phyloP scores from a whole-genome alignment of 2,797 vertebrate genomes.

The Pseudotriccus pelzelni region DNA sequence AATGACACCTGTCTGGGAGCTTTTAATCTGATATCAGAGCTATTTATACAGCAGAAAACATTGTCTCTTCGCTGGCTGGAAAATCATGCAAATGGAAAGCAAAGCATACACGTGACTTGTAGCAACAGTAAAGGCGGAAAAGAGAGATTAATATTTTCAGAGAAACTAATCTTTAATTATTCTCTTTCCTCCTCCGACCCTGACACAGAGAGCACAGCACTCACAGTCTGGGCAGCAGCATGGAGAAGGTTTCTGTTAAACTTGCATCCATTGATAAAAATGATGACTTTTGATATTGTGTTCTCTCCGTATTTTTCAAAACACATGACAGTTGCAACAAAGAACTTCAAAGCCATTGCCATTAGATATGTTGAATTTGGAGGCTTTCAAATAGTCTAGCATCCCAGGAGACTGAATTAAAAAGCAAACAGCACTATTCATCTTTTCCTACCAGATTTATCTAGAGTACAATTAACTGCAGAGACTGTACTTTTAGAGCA shows the following conservation, averaged over 20 bases:
- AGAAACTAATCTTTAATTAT: neutral
- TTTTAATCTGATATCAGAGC: conserved; percentile 31
- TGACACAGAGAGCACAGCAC: neutral
- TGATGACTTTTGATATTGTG: conserved; percentile 5
- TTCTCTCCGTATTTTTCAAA: conserved; percentile 20
- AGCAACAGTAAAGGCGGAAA: neutral
- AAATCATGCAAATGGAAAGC: neutral
- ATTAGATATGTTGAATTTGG: conserved; percentile 49
- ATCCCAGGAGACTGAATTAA: conserved; percentile 54
- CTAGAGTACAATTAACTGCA: conserved; percentile 55
- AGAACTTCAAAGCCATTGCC: conserved; percentile 51
- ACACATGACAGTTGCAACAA: conserved; percentile 18
- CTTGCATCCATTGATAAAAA: conserved; percentile 6
- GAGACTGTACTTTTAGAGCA: conserved; percentile 40
- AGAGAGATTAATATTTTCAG: neutral
- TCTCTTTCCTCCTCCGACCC: neutral
- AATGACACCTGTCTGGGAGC: conserved; percentile 17
- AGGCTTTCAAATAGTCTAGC: conserved; percentile 34
- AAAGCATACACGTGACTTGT: neutral
- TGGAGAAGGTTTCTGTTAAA: neutral
- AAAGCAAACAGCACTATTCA: conserved; percentile 59
- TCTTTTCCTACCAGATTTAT: conserved; percentile 54
- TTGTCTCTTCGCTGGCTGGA: neutral
- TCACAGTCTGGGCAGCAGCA: neutral
- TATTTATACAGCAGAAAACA: neutral